A percentile compares a stretch with the other conserved stretches of the same genome.
Evolutionary conservation across 2,113 vertebrate species (phyloP).

Genomic region (Gambusia holbrooki): DNA sequence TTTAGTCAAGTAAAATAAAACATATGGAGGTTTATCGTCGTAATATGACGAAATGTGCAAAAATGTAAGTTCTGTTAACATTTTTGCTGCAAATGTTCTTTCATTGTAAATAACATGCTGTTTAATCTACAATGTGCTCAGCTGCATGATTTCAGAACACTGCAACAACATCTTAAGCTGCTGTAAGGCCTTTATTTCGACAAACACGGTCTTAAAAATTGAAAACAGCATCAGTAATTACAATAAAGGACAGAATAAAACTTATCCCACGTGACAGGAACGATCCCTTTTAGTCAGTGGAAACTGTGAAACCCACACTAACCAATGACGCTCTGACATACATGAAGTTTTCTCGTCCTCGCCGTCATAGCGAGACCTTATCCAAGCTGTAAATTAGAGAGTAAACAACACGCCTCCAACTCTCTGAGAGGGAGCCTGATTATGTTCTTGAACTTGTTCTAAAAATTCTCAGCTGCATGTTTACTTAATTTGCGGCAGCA

Average conservation of each 20-base stretch:
- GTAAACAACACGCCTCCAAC: background rate
- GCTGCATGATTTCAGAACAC: background rate
- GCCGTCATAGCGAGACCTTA: background rate
- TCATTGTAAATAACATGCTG: background rate
- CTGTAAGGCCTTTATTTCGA: background rate
- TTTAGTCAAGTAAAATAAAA: background rate
- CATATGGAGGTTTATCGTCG: background rate
- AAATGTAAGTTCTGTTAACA: background rate
- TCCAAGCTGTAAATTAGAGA: background rate
- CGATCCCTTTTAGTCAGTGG: background rate
- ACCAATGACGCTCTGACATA: background rate
- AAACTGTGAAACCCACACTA: background rate
- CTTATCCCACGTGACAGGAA: background rate
- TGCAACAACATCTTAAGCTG: background rate
- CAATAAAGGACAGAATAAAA: background rate
- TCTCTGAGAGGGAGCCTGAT: background rate
- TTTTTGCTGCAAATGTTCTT: background rate
- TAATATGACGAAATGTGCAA: background rate
- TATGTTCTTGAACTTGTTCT: conserved; percentile 1
- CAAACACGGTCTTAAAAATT: background rate
- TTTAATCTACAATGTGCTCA: background rate
- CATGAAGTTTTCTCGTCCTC: background rate
- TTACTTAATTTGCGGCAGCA: background rate
- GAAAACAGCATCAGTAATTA: background rate
- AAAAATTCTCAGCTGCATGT: background rate